Base-by-base conservation (phyloP, 2,113 vertebrate genomes). In the Poeciliopsis retropinna region DNA sequence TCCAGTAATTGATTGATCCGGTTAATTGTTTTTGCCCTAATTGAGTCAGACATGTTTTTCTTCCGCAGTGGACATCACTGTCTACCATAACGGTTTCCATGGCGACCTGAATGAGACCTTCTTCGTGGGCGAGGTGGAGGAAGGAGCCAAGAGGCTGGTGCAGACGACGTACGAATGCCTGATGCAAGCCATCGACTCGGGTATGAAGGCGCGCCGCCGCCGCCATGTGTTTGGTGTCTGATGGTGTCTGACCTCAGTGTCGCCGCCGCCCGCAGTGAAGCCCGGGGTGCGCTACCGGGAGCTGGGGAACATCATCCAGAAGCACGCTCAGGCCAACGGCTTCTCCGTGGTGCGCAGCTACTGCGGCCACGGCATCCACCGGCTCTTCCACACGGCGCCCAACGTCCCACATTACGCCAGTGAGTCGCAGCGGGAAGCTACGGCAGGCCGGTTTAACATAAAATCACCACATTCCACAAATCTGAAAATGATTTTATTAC, bases 281-380 rank as follows among this genome's bases (percentile, higher is more conserved):
- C 98, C 97, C 70, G 98, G 98, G 27, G 94, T 99, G 65, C 96
- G 98, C 39, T 99, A 99, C 91, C 94, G 98, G 90, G 98, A 99
- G 74, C 72, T 99, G 81, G 98, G 98, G 62, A 99, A 99, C 90
- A 97, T 99, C 81, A 99, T 99, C 87, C 98, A 99, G 95, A 99
- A 98, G 81, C 98, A 99, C 0, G 98, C 98, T 11, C 98, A 99
- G 90, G 98, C 97, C 64, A 98, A 92, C 70, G 96, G 97, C 64
- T 99, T 99, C 95, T 99, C 98, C 15, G 98, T 99, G 79, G 98
- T 99, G 90, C 94, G 98, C 66, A 99, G 98, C 90, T 99, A 99
- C 91, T 99, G 98, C 37, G 98, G 98, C 34, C 98, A 99, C 68
- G 98, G 98, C 75, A 99, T 99, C 86, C 98, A 99, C 88, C 97